phyloP scores from a whole-genome alignment of 2,888 invertebrate species.

The Caenorhabditis sp. region DNA sequence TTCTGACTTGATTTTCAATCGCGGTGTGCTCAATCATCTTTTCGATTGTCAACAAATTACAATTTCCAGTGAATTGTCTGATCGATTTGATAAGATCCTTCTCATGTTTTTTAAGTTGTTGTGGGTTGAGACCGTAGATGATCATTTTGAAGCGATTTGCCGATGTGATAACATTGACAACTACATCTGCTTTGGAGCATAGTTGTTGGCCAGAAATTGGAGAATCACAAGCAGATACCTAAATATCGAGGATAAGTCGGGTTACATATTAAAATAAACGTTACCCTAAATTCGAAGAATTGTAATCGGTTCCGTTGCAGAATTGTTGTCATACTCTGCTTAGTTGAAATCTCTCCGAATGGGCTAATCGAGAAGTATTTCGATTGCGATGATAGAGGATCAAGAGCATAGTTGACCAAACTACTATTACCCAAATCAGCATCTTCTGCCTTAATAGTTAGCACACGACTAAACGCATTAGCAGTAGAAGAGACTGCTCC shows the following conservation, averaged over 20 bases:
- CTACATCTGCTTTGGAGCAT: constrained; percentile 62
- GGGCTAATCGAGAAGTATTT: constrained; percentile 66
- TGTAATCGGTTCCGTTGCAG: constrained; percentile 49
- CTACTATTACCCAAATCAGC: constrained; percentile 85
- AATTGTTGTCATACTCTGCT: constrained; percentile 63
- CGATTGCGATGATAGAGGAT: constrained; percentile 59
- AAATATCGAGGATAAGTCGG: no score
- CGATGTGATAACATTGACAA: constrained; percentile 62
- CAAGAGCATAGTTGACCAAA: constrained; percentile 81
- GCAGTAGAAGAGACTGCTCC: constrained; percentile 63
- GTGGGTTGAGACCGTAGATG: constrained; percentile 60
- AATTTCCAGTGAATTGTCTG: constrained; percentile 64
- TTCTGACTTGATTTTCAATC: constrained; percentile 47
- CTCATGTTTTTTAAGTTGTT: constrained; percentile 62
- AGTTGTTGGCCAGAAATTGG: constrained; percentile 61
- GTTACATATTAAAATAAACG: background rate
- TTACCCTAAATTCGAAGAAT: constrained; percentile 61
- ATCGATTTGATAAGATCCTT: constrained; percentile 64
- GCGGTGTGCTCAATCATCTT: constrained; percentile 57
- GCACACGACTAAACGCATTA: constrained; percentile 55
- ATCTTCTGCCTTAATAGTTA: constrained; percentile 79
- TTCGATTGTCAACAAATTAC: constrained; percentile 65
- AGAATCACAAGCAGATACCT: constrained; percentile 64
- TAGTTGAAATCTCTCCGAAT: constrained; percentile 61
- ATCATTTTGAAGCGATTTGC: constrained; percentile 65